Conservation (phyloP, 2,888 invertebrate species). For the Hermaeophaga mercurialis region DNA sequence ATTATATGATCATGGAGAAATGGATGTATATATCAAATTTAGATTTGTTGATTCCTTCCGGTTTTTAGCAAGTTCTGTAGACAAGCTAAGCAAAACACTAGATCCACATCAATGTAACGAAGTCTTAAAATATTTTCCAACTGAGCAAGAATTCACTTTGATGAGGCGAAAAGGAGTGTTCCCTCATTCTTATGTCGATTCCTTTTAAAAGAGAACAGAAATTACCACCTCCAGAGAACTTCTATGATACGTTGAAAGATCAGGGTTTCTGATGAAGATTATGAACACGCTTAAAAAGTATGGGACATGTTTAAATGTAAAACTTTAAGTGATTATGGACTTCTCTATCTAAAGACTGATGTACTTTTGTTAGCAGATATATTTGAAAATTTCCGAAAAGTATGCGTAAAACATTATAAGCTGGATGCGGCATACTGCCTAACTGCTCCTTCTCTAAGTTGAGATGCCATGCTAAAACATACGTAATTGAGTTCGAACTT, state of each 20-base stretch:
- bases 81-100: constrained; percentile 1
- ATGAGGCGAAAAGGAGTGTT: constrained; percentile 26
- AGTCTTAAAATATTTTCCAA: not conserved
- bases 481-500: no score
- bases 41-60: no score
- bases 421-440: no score
- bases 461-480: no score
- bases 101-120: not conserved
- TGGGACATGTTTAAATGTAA: constrained; percentile 27
- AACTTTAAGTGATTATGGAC: constrained; percentile 40
- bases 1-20: not conserved
- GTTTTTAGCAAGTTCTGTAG: no score
- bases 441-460: no score
- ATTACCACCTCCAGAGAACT: constrained; percentile 23
- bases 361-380: no score
- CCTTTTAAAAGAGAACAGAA: constrained; percentile 15
- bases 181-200: constrained; percentile 27
- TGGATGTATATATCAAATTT: not conserved
- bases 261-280: constrained; percentile 27
- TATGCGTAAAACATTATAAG: constrained; percentile 35
- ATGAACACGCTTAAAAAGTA: constrained; percentile 30
- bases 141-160: not conserved
- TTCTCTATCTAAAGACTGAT: constrained; percentile 33
- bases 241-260: constrained; percentile 31
- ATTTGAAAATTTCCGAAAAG: constrained; percentile 45